Evolutionary conservation across 2,888 invertebrate genomes (phyloP).

Genomic region (Ormia ochracea): DNA sequence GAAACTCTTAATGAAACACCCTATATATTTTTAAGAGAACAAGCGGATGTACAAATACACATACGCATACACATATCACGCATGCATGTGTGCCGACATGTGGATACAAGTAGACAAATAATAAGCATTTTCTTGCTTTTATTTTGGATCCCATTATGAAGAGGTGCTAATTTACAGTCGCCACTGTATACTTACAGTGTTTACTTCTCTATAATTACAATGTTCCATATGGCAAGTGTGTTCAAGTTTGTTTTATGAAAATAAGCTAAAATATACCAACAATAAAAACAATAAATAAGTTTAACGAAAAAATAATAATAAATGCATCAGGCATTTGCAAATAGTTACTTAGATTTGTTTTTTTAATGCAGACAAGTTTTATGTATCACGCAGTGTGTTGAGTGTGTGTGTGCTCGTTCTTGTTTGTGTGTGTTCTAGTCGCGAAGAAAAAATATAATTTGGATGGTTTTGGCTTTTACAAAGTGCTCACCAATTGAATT

Average conservation of each 20-base stretch:
- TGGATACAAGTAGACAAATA: neutral
- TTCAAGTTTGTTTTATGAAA: slow-evolving; percentile 8
- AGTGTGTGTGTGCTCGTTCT: neutral
- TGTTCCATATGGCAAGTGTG: slow-evolving; percentile 9
- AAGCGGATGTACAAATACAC: neutral
- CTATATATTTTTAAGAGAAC: too few relatives aligned
- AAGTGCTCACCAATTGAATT: slow-evolving; percentile 55
- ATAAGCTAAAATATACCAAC: neutral
- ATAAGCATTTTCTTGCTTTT: neutral
- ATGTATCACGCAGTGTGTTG: neutral
- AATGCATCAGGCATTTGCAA: neutral
- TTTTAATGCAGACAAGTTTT: neutral
- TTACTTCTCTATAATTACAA: slow-evolving; percentile 23
- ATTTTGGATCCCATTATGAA: slow-evolving; percentile 37
- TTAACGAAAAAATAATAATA: neutral
- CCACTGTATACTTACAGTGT: slow-evolving; percentile 39
- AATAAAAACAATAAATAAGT: neutral
- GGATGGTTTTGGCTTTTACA: slow-evolving; percentile 1
- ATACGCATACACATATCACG: neutral
- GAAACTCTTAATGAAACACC: too few relatives aligned
- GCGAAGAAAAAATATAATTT: neutral
- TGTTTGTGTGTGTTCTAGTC: neutral
- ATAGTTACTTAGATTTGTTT: neutral
- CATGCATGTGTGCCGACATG: neutral
- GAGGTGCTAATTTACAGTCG: slow-evolving; percentile 61